Conservation (phyloP, 1,140 invertebrate genomes). For the Euura lappo region DNA sequence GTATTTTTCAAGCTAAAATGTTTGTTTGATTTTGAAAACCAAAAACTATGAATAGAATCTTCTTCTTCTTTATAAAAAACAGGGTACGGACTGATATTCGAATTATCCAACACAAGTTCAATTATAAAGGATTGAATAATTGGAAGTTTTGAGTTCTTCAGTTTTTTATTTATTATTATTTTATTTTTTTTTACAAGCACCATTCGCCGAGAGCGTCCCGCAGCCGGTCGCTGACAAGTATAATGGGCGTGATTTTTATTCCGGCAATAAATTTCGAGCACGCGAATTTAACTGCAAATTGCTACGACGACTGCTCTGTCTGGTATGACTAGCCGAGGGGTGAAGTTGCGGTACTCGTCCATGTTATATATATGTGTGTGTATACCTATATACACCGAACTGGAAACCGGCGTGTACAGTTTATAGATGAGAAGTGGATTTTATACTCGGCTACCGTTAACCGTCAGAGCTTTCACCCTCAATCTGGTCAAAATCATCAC, state of each 20-base stretch:
- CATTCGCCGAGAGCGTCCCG: neutral
- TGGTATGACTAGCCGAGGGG: neutral
- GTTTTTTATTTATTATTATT: neutral
- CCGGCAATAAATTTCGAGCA: constrained; percentile 10
- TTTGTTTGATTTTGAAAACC: no score
- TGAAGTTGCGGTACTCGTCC: neutral
- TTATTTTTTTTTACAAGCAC: neutral
- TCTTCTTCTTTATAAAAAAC: no score
- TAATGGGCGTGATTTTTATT: constrained; percentile 16
- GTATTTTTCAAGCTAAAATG: no score
- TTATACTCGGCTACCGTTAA: neutral
- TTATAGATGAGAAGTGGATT: constrained; percentile 3
- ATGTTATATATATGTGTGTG: no score
- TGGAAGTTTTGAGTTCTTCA: neutral
- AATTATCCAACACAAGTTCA: no score
- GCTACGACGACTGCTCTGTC: constrained; percentile 5
- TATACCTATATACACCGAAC: neutral
- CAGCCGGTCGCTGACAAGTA: constrained; percentile 10
- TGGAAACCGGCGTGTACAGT: neutral
- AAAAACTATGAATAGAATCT: no score
- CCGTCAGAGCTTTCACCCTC: neutral
- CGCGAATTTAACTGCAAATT: constrained; percentile 15
- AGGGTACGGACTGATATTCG: no score
- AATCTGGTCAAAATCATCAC: neutral
- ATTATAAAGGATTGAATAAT: no score